phyloP scores from a whole-genome alignment of 2,797 vertebrate species.

The Siniperca obscura region DNA sequence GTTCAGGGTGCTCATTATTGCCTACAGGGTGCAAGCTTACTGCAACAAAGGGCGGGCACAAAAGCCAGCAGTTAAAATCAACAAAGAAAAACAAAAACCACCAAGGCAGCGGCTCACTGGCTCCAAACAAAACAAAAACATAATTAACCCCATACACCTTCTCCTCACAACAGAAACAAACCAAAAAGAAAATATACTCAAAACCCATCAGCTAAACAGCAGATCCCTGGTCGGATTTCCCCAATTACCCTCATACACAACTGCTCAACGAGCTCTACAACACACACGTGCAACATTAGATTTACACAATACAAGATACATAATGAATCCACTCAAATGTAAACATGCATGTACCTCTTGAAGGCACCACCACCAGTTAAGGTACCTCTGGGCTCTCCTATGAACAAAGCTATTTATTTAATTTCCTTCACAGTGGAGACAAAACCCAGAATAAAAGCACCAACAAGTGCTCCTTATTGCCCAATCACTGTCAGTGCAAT shows the following conservation, averaged over 20 bases:
- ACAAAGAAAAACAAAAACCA: neutral
- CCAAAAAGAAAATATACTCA: neutral
- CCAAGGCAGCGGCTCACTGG: neutral
- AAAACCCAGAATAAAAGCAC: neutral
- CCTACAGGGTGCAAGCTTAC: neutral
- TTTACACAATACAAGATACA: neutral
- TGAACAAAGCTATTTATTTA: neutral
- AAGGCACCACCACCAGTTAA: neutral
- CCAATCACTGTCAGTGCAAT: neutral
- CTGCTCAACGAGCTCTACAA: neutral
- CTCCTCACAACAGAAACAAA: neutral
- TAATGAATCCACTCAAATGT: neutral
- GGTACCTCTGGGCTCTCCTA: neutral
- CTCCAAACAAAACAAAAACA: constrained; percentile 8
- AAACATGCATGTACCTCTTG: neutral
- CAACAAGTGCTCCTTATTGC: neutral
- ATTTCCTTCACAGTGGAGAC: neutral
- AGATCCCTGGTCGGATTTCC: neutral
- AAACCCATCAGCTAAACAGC: neutral
- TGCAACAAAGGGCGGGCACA: neutral
- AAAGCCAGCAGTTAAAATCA: neutral
- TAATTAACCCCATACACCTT: neutral
- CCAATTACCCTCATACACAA: neutral
- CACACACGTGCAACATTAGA: neutral
- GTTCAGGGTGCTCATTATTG: neutral